Conservation (phyloP, 53 echinoderm and acorn worm species). For the Holothuria scabra region DNA sequence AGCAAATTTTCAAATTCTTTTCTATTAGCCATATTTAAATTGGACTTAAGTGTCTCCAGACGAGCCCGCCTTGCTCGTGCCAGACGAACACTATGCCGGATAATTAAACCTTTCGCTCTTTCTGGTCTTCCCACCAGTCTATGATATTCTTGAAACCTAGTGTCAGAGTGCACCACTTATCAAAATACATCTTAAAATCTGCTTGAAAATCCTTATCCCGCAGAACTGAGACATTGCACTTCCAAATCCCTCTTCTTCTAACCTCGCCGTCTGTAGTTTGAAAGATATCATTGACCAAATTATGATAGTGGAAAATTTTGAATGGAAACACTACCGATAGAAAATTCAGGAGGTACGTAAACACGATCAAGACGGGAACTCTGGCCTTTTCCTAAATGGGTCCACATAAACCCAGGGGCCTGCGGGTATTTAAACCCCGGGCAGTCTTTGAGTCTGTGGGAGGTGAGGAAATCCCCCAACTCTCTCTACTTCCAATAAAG, state of each 20-base stretch:
- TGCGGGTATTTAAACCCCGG: background rate
- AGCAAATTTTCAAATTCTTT: too few species aligned
- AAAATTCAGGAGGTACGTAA: background rate
- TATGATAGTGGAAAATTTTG: background rate
- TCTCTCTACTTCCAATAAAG: background rate
- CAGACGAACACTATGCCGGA: too few species aligned
- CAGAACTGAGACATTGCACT: too few species aligned
- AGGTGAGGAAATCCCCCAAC: background rate
- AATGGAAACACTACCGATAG: background rate
- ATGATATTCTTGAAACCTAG: too few species aligned
- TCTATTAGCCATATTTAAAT: too few species aligned
- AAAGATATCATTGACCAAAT: background rate
- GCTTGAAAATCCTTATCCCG: too few species aligned
- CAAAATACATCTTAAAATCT: too few species aligned
- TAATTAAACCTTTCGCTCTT: too few species aligned
- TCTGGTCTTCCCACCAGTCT: too few species aligned
- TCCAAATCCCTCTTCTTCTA: background rate
- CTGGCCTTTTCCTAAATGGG: background rate
- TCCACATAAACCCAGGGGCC: background rate
- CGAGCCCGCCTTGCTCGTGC: too few species aligned
- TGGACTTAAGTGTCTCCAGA: too few species aligned
- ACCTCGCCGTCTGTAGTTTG: background rate
- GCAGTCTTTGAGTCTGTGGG: background rate
- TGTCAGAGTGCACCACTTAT: too few species aligned
- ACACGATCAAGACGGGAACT: background rate